phyloP scores from a whole-genome alignment of 30 jellyfish, hydroid and myxozoan species.

The Hydra vulgaris region DNA sequence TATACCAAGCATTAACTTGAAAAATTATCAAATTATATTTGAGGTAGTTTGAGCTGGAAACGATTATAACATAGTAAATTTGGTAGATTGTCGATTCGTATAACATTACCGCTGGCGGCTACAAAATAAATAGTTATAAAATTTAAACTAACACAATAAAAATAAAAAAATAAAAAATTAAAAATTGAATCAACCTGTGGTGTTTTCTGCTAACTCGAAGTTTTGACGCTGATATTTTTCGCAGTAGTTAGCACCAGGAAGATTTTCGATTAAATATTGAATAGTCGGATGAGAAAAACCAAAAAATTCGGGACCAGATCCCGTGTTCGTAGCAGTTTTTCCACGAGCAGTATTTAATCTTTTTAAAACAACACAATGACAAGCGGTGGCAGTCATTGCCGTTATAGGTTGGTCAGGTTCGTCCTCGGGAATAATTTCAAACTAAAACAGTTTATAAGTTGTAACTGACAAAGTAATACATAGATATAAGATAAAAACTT shows the following conservation, averaged over 20 bases:
- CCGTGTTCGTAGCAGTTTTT: slow-evolving; percentile 82
- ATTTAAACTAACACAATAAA: not conserved
- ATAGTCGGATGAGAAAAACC: slow-evolving; percentile 91
- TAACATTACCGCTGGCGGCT: slow-evolving; percentile 14
- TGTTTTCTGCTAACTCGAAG: slow-evolving; percentile 62
- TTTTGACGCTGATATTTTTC: slow-evolving; percentile 54
- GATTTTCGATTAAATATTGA: slow-evolving; percentile 62
- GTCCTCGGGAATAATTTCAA: slow-evolving; percentile 82
- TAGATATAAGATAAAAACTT: not conserved
- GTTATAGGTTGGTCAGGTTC: slow-evolving; percentile 76
- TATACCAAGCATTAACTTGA: too few relatives aligned
- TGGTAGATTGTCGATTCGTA: slow-evolving; percentile 14
- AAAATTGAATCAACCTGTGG: slow-evolving; percentile 25
- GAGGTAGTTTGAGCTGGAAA: slow-evolving; percentile 14
- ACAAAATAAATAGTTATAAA: not conserved
- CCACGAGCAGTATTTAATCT: slow-evolving; percentile 83
- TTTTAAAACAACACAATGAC: slow-evolving; percentile 83
- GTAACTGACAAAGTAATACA: not conserved
- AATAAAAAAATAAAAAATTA: too few relatives aligned
- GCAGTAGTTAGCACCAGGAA: slow-evolving; percentile 49
- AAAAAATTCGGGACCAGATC: slow-evolving; percentile 93
- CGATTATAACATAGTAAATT: slow-evolving; percentile 16
- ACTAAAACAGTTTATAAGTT: slow-evolving; percentile 28
- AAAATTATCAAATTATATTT: not conserved
- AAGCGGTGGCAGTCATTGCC: slow-evolving; percentile 90